Evolutionary conservation across 2,113 vertebrate genomes (phyloP), one percentile per base, ranked within the genome.

Genomic region (Struthio camelus): DNA sequence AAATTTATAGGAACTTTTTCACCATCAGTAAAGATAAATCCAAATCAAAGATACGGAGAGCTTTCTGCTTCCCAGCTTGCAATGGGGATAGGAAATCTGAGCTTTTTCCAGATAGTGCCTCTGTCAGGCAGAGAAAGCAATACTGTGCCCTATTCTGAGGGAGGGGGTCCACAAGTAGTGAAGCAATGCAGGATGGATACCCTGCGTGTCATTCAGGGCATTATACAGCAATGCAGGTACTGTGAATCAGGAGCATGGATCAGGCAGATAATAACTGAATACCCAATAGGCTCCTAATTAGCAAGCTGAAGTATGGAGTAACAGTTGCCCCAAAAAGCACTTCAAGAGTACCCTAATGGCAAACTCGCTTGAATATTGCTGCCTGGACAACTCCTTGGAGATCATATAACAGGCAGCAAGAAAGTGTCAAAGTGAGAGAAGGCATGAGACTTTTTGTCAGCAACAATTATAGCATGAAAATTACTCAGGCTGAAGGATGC

Each of bases 1-100:
- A 48, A n/a, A 54, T 56, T 48, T 19, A 61, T 20, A 65, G 8
- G 38, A 59, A 10, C 44, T 32, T 66, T 91, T 86, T 73, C 58
- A 42, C 3, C 11, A 9, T 65, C 48, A 18, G 5, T 36, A 73
- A 9, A 0, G 0, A 53, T 24, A 36, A 65, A 77, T 80, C 46
- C 30, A 8, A 48, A 2, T 42, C 22, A 65, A 25, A 38, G 36
- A 66, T 6, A 6, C 16, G 12, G 27, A 72, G 69, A 69, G 3
- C 3, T 85, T 12, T 71, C 51, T 85, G 46, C 30, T 87, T 78
- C 40, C 8, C 17, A 67, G 5, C 10, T 46, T 93, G 30, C 6
- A n/a, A 46, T 2, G 2, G 9, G 3, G 0, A 8, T 1, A 3
- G n/a, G 14, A 90, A 50, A 10, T 69, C 80, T 32, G 65, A 22